These are phyloP conservation scores for Xyrichtys novacula DNA, from an alignment of 2,797 vertebrate genomes.

Conservation along the genomic window DNA sequence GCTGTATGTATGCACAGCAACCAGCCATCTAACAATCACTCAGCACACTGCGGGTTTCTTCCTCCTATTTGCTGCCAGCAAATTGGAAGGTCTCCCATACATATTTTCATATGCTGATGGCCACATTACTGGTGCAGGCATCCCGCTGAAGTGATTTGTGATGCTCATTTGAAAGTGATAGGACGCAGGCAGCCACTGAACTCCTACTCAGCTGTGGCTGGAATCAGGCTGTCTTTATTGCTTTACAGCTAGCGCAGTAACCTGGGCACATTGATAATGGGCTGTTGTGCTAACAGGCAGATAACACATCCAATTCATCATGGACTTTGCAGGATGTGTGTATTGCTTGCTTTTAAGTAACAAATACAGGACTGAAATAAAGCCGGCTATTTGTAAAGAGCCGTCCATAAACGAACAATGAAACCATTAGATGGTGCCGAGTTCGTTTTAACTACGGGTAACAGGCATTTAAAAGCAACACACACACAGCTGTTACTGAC, in stretches of 20 bases:
- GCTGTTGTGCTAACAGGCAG: constrained; percentile 84
- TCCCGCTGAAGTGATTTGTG: constrained; percentile 84
- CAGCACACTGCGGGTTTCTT: constrained; percentile 73
- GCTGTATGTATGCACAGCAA: constrained; percentile 53
- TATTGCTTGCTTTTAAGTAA: constrained; percentile 76
- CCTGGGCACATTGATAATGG: constrained; percentile 81
- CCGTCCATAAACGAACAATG: constrained; percentile 68
- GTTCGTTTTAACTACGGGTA: constrained; percentile 72
- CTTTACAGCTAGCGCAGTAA: constrained; percentile 76
- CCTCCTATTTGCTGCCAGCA: constrained; percentile 72
- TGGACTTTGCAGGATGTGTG: constrained; percentile 56
- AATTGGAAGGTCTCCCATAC: constrained; percentile 80
- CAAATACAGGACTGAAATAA: constrained; percentile 59
- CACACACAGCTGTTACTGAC: constrained; percentile 71
- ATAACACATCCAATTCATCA: constrained; percentile 85
- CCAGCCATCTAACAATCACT: constrained; percentile 81
- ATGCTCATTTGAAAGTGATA: constrained; percentile 84
- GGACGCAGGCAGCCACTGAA: constrained; percentile 79
- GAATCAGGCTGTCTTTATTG: constrained; percentile 81
- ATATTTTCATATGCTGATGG: constrained; percentile 85
- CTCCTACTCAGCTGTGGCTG: constrained; percentile 78
- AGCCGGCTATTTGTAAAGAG: constrained; percentile 64
- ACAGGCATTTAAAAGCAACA: constrained; percentile 68
- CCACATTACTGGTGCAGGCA: constrained; percentile 76
- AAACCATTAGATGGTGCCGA: constrained; percentile 69